phyloP scores from a whole-genome alignment of 2,888 invertebrate species.

The Thera britannica region DNA sequence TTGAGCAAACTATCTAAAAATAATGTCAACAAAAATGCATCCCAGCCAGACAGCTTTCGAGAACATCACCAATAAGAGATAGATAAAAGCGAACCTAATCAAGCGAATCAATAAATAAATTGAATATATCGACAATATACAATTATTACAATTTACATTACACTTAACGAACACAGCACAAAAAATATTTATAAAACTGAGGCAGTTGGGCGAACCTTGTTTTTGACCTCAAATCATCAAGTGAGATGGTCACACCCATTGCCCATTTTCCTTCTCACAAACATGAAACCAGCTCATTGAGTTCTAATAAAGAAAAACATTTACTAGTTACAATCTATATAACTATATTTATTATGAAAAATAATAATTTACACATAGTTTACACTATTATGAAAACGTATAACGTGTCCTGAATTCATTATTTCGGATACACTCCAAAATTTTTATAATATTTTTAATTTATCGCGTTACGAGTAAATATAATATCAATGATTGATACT shows the following conservation, averaged over 20 bases:
- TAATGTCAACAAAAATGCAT: constrained; percentile 66
- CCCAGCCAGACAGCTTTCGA: constrained; percentile 76
- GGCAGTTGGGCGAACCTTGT: constrained; percentile 36
- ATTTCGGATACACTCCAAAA: constrained; percentile 58
- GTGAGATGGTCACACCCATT: constrained; percentile 5
- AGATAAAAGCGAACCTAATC: constrained; percentile 70
- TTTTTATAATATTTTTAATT: constrained; percentile 69
- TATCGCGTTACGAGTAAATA: constrained; percentile 79
- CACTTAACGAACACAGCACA: constrained; percentile 84
- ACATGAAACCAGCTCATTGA: constrained; percentile 75
- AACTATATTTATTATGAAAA: constrained; percentile 62
- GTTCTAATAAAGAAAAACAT: constrained; percentile 73
- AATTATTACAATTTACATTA: constrained; percentile 83
- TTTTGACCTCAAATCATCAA: constrained; percentile 5
- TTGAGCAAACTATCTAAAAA: constrained; percentile 75
- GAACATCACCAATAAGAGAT: constrained; percentile 63
- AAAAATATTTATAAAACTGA: constrained; percentile 59
- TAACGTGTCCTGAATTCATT: constrained; percentile 76
- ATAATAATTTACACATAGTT: constrained; percentile 80
- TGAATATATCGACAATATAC: constrained; percentile 82
- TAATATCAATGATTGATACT: constrained; percentile 74
- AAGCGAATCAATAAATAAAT: constrained; percentile 83
- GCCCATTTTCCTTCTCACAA: constrained; percentile 44
- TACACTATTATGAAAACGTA: constrained; percentile 80
- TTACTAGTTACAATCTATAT: constrained; percentile 78